These are phyloP conservation scores for Matsumyia berberina DNA, from an alignment of 2,888 invertebrate species.

Conservation along the genomic window DNA sequence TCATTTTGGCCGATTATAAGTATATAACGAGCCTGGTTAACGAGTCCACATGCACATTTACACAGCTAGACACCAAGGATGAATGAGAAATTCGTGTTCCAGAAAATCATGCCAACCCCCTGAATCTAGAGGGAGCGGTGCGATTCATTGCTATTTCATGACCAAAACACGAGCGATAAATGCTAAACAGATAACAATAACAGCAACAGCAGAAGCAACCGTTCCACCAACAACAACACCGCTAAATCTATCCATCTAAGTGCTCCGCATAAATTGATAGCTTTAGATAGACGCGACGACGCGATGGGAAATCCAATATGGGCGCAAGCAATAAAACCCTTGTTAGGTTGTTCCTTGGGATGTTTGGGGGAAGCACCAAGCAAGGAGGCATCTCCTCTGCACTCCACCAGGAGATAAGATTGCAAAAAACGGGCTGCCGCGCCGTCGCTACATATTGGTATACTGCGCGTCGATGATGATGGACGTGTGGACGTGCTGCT, in stretches of 20 bases:
- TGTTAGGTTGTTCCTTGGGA: constrained; percentile 40
- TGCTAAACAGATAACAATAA: constrained; percentile 68
- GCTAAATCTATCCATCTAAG: constrained; percentile 69
- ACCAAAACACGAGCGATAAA: constrained; percentile 70
- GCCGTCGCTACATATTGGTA: constrained; percentile 11
- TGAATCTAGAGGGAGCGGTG: constrained; percentile 24
- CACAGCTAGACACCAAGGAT: constrained; percentile 5
- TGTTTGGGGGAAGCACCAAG: constrained; percentile 38
- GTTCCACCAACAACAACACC: constrained; percentile 24
- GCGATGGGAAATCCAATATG: constrained; percentile 67
- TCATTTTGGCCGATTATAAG: constrained; percentile 53
- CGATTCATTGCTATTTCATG: constrained; percentile 58
- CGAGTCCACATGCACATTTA: constrained; percentile 10
- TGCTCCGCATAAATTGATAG: constrained; percentile 73
- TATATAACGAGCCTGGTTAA: constrained; percentile 13
- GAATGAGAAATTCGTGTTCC: constrained; percentile 70
- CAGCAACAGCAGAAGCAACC: constrained; percentile 50
- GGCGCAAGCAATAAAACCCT: constrained; percentile 61
- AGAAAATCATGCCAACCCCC: constrained; percentile 47
- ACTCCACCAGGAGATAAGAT: constrained; percentile 61
- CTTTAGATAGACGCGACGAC: constrained; percentile 66
- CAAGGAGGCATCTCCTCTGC: constrained; percentile 44
- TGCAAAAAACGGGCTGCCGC: constrained; percentile 46
- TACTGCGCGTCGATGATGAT: constrained; percentile 62
- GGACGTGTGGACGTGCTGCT: constrained; percentile 65